A percentile compares a stretch with the other conserved stretches of the same genome.
These are phyloP conservation scores for Cistogaster globosa DNA, from an alignment of 2,888 invertebrate genomes.

Conservation along the genomic window DNA sequence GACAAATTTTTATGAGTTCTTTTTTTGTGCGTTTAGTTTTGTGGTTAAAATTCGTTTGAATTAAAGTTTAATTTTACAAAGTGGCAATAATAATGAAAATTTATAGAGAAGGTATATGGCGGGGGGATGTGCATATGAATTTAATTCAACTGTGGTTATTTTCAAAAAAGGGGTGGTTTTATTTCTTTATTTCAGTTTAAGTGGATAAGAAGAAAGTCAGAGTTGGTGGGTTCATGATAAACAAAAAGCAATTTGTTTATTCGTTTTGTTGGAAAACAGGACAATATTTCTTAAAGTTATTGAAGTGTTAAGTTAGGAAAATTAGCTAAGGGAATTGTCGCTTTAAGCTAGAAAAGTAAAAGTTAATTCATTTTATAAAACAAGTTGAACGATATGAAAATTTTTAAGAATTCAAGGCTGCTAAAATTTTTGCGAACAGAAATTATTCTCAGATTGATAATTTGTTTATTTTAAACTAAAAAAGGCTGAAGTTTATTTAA, in stretches of 20 bases:
- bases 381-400: background rate
- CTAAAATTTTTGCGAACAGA: no score
- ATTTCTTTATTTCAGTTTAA: background rate
- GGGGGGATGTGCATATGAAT: background rate
- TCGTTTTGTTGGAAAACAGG: slow-evolving; percentile 12
- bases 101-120: background rate
- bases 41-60: slow-evolving; percentile 63
- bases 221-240: background rate
- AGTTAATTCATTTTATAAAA: slow-evolving; percentile 11
- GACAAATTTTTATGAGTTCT: slow-evolving; percentile 53
- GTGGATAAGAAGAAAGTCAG: background rate
- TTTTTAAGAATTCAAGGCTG: no score
- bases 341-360: background rate
- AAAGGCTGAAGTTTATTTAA: no score
- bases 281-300: slow-evolving; percentile 64
- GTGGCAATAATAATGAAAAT: slow-evolving; percentile 67
- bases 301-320: slow-evolving; percentile 68
- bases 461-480: no score
- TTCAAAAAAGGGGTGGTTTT: slow-evolving; percentile 58
- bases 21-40: slow-evolving; percentile 33
- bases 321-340: slow-evolving; percentile 68
- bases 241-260: slow-evolving; percentile 61
- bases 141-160: slow-evolving; percentile 12
- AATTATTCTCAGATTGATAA: no score
- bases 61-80: slow-evolving; percentile 70